These are phyloP conservation scores for Gallirallus australis DNA, from an alignment of 2,797 vertebrate species.

Conservation along the genomic window DNA sequence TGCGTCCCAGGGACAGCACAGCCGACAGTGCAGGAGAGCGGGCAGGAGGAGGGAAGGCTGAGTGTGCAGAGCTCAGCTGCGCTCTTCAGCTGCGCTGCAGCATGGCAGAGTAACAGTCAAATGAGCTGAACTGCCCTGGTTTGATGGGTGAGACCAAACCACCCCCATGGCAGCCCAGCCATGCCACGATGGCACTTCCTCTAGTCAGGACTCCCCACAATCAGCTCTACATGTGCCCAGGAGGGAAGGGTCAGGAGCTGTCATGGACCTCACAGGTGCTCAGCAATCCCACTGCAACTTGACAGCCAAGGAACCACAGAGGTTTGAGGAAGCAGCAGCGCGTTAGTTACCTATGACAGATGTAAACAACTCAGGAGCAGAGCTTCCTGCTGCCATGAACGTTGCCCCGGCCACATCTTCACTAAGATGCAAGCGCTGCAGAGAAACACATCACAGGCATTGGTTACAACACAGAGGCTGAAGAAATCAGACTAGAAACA, in stretches of 20 bases:
- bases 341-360: slow-evolving; percentile 91
- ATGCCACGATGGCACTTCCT: background rate
- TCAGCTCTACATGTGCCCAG: accelerated
- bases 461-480: background rate
- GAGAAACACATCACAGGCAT: slow-evolving; percentile 41
- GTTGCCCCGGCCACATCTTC: slow-evolving; percentile 97
- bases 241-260: background rate
- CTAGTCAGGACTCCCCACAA: background rate
- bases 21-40: accelerated
- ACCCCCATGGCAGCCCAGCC: background rate
- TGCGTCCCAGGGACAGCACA: accelerated
- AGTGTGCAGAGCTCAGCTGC: background rate
- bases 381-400: slow-evolving; percentile 98
- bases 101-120: background rate
- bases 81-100: background rate
- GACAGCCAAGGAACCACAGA: accelerated
- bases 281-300: background rate
- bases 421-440: slow-evolving; percentile 92
- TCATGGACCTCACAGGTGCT: accelerated
- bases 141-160: background rate
- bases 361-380: slow-evolving; percentile 97
- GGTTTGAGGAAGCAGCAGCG: background rate
- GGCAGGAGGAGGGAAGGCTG: background rate
- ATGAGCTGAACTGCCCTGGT: background rate
- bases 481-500: background rate